Base-by-base conservation (phyloP, 2,888 invertebrate species). In the Sinohyriopsis cumingii region DNA sequence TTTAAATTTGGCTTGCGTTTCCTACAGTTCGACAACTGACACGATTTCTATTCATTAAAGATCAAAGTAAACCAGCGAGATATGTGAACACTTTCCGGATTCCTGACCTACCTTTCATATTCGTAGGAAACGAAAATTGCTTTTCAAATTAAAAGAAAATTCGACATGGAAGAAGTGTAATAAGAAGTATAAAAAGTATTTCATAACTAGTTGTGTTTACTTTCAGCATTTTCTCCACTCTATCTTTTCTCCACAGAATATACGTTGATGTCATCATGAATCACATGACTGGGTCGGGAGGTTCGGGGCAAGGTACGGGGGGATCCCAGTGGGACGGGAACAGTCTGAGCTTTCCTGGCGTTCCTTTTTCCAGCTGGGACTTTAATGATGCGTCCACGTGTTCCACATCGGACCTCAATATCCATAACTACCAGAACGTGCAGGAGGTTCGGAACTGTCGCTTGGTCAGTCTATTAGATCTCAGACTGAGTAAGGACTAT, bases 251-350 rank as follows among this genome's bases (percentile, higher is more conserved):
- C 64, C 81, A n/a, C 88, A 93, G 96, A 84, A 94, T 96, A 81
- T 95, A 94, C 88, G 94, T 93, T 0, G 95, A 95, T 84, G 92
- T 93, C 0, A 92, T 97, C n/a, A 92, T 96, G 72, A 97, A 97
- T 89, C 96, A 97, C 89, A 96, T 96, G 96, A 93, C 94, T 0
- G 90, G 92, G 62, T 86, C 90, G 19, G 91, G 91, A 0, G 79
- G 82, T 71, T 62, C 82, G 5, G 95, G 95, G 1, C 93, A 93
- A 1, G 83, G 83, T 15, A 84, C 84, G 0, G 94, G 92, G 1
- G 93, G 94, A 28, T 71, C 81, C 69, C 75, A 74, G 54, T 91
- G 85, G 75, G 86, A 90, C 69, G 79, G 77, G 12, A 73, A 73
- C 22, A 63, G 20, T 3, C 67, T 73, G 3, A 72, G 75, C 20